These are phyloP conservation scores for Acanthopleura granulata DNA, from an alignment of 2,888 invertebrate genomes.

Conservation along the genomic window DNA sequence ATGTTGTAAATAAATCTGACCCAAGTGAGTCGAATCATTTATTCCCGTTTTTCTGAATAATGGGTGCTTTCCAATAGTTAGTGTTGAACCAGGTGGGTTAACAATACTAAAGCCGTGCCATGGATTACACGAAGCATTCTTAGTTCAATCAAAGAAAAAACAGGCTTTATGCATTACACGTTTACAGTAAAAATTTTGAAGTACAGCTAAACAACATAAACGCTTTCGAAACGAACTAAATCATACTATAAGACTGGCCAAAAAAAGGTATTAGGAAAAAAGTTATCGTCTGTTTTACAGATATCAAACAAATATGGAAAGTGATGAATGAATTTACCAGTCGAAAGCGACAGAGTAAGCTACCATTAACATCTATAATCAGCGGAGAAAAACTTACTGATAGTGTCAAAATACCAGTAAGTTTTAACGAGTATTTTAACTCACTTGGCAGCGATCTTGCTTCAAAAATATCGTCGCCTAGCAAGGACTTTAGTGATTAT, in stretches of 20 bases:
- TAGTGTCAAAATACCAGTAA: no score
- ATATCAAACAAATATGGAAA: background rate
- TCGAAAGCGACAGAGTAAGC: background rate
- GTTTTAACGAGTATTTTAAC: no score
- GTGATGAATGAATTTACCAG: background rate
- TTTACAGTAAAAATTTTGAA: background rate
- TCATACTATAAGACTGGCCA: slow-evolving; percentile 5
- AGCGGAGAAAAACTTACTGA: no score
- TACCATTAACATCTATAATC: no score
- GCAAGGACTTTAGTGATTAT: no score
- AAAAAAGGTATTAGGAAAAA: background rate
- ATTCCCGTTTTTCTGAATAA: background rate
- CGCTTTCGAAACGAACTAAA: background rate
- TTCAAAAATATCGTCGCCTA: no score
- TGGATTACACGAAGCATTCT: background rate
- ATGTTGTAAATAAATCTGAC: no score
- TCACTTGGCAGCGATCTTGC: no score
- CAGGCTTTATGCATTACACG: background rate
- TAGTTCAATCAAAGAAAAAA: background rate
- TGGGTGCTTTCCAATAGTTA: background rate
- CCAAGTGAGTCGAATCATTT: background rate
- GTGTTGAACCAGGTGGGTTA: background rate
- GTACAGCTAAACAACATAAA: background rate
- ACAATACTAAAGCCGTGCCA: background rate
- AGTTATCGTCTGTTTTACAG: background rate